phyloP scores from a whole-genome alignment of 2,797 vertebrate genomes.

The Spinus pinus region DNA sequence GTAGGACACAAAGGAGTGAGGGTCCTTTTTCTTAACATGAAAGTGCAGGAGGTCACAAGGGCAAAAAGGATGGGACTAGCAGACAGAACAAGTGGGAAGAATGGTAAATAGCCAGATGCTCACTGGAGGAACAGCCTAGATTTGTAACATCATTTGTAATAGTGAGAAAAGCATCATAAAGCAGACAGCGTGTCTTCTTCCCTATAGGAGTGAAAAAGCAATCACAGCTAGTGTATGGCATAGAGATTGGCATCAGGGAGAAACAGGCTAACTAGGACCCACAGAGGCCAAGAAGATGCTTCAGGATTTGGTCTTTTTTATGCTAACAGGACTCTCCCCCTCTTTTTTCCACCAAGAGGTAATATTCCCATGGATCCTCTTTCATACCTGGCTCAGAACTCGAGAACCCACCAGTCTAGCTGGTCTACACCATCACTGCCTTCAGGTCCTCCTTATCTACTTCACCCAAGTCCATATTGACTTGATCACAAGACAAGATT shows the following conservation, averaged over 20 bases:
- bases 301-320: not conserved
- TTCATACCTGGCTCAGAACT: not conserved
- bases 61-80: not conserved
- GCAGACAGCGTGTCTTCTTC: not conserved
- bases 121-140: not conserved
- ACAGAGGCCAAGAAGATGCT: not conserved
- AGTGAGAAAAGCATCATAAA: not conserved
- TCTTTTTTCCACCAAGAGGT: not conserved
- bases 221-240: not conserved
- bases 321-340: not conserved
- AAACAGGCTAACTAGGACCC: not conserved
- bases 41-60: not conserved
- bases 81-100: not conserved
- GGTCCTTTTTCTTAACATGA: not conserved
- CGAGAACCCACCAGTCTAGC: not conserved
- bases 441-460: not conserved
- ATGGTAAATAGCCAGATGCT: not conserved
- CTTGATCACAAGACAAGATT: not conserved
- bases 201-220: not conserved
- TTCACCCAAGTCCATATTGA: not conserved
- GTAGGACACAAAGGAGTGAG: not conserved
- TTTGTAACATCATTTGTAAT: not conserved
- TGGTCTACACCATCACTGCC: not conserved
- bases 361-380: not conserved
- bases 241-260: not conserved